A percentile compares a stretch with the other conserved stretches of the same genome.
Conservation (phyloP, 2,113 vertebrate genomes). For the Motacilla alba region DNA sequence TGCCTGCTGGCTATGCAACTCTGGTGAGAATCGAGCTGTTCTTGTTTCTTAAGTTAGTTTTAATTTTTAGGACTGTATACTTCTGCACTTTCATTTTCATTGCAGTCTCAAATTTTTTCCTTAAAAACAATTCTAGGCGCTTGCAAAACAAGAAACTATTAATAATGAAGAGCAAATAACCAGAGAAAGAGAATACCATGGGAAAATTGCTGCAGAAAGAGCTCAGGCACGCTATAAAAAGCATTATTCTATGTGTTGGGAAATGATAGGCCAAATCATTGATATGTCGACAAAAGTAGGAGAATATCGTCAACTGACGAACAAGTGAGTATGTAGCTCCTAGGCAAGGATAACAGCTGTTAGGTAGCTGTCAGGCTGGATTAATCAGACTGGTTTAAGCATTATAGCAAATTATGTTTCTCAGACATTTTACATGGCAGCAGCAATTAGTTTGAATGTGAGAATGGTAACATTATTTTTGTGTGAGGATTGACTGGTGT, state of each 20-base stretch:
- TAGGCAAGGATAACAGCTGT: background rate
- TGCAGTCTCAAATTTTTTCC: background rate
- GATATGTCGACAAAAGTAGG: slow-evolving; percentile 85
- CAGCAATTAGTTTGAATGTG: background rate
- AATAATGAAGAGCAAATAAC: slow-evolving; percentile 75
- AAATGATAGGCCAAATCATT: slow-evolving; percentile 82
- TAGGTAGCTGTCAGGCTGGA: background rate
- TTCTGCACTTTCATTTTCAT: background rate
- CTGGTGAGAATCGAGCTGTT: background rate
- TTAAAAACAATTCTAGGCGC: slow-evolving; percentile 71
- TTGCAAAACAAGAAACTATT: slow-evolving; percentile 80
- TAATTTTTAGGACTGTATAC: background rate
- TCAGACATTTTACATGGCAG: background rate
- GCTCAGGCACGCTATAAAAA: slow-evolving; percentile 76
- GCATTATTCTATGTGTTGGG: slow-evolving; percentile 79
- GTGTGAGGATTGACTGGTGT: background rate
- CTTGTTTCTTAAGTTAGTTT: background rate
- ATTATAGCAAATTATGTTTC: background rate
- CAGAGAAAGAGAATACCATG: slow-evolving; percentile 75
- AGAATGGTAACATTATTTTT: background rate
- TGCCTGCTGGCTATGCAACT: background rate
- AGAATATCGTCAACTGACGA: slow-evolving; percentile 83
- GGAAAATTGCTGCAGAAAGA: slow-evolving; percentile 76
- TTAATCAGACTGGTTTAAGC: background rate
- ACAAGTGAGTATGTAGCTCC: slow-evolving; percentile 78